Evolutionary conservation across 2,888 invertebrate genomes (phyloP), one percentile per base, ranked within the genome.

Genomic region (Girardia tigrina): DNA sequence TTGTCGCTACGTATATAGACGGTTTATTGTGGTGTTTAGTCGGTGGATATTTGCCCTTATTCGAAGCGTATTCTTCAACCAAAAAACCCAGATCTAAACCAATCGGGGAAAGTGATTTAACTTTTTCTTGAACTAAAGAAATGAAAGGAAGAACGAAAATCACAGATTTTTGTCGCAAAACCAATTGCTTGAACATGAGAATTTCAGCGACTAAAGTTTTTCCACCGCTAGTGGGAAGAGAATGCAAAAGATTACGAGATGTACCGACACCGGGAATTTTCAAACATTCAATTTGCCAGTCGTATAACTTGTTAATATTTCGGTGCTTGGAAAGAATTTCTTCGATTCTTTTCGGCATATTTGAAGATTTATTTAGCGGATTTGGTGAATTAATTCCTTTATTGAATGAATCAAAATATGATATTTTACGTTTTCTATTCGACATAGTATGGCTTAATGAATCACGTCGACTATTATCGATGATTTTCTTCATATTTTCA

Each of bases 151-250:
- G 85, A 79, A 97, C 88, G 79, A 97, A 90, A 26, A 97, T 84
- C 16, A 89, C 91, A 87, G 94, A 91, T n/a, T n/a, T n/a, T 81
- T 89, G 88, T 75, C 89, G 87, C 78, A 90, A 89, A 12, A 94
- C 84, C 4, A 95, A 85, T 85, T 94, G 92, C 70, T 89, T 87
- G 23, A 95, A 85, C 87, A 97, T 92, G 72, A 97, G 86, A 77
- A 97, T 90, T 85, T 97, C 97, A 0, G 97, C 94, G 14, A 97
- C 94, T 28, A 97, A 86, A 0, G 97, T 97, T 78, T 97, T 97
- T 0, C 95, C 97, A 0, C 95, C 95, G 82, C 94, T 94, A 0
- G 97, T 97, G 0, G 97, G 95, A 69, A 95, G 84, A 0, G 92
- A 91, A 82, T 94, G 92, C 77, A 97, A 89, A 70, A 95, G 86